Evolutionary conservation across 2,888 invertebrate species (phyloP).

Genomic region (Yponomeuta malinellus): DNA sequence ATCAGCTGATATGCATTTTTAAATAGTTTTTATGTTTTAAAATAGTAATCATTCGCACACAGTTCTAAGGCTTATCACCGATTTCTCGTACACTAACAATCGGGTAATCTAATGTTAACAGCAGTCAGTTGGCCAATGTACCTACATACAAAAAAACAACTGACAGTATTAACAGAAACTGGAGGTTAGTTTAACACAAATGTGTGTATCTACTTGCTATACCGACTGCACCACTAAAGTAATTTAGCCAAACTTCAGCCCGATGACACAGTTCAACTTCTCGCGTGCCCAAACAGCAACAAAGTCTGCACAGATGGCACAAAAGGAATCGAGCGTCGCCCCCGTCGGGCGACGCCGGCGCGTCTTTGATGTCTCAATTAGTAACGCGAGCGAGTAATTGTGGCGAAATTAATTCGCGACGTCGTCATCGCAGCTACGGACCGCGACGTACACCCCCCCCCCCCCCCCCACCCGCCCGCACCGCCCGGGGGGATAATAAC

Average conservation of each 20-base stretch:
- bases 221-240: neutral
- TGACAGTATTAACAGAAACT: no score
- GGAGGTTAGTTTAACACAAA: no score
- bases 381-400: conserved; percentile 71
- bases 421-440: conserved; percentile 20
- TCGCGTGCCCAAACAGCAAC: conserved; percentile 3
- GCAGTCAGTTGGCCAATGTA: no score
- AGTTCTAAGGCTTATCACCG: no score
- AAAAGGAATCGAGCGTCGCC: conserved; percentile 25
- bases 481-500: conserved; percentile 7
- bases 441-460: neutral
- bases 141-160: no score
- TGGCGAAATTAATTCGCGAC: conserved; percentile 68
- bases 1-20: neutral
- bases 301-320: conserved; percentile 23
- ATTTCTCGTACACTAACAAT: no score
- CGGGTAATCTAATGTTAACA: no score
- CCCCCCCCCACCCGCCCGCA: neutral
- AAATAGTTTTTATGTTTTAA: no score
- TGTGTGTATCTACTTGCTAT: neutral
- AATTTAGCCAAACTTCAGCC: neutral
- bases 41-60: no score
- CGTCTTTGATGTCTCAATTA: conserved; percentile 72
- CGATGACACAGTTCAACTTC: neutral
- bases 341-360: conserved; percentile 41